Evolutionary conservation across 2,888 invertebrate species (phyloP).

Genomic region (Himalopsyche japonica): DNA sequence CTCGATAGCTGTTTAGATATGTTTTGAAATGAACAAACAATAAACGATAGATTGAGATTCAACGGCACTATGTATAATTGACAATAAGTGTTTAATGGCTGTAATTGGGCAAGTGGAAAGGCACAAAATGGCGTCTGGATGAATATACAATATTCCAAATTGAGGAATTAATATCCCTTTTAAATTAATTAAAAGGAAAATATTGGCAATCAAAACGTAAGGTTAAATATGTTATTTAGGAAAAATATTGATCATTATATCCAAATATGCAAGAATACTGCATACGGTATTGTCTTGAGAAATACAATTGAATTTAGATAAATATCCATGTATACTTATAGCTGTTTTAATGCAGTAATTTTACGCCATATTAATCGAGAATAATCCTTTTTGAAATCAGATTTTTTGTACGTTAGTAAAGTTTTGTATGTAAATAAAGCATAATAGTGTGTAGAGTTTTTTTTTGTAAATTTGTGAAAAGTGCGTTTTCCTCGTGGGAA

Average conservation of each 20-base stretch:
- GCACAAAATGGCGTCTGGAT: neutral
- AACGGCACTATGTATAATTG: neutral
- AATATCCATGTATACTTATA: too few species aligned
- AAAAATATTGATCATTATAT: neutral
- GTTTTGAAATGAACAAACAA: too few species aligned
- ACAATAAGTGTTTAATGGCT: neutral
- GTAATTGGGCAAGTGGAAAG: neutral
- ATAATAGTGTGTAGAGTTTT: too few species aligned
- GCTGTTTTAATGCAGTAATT: neutral
- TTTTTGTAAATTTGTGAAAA: too few species aligned
- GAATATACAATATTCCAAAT: neutral
- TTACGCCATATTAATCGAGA: neutral
- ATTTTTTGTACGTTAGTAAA: too few species aligned
- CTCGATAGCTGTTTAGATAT: too few species aligned
- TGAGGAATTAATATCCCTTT: neutral
- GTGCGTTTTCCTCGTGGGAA: too few species aligned
- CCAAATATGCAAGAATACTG: too few species aligned
- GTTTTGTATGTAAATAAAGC: too few species aligned
- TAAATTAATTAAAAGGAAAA: neutral
- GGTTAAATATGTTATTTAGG: neutral
- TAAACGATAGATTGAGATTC: too few species aligned
- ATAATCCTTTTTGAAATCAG: neutral
- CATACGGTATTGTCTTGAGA: too few species aligned
- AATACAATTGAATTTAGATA: too few species aligned
- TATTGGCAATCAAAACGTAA: neutral